Percentiles rank a stretch among this genome's conserved stretches.
These are phyloP conservation scores for Uria aalge DNA, from an alignment of 2,113 vertebrate genomes.

Conservation along the genomic window DNA sequence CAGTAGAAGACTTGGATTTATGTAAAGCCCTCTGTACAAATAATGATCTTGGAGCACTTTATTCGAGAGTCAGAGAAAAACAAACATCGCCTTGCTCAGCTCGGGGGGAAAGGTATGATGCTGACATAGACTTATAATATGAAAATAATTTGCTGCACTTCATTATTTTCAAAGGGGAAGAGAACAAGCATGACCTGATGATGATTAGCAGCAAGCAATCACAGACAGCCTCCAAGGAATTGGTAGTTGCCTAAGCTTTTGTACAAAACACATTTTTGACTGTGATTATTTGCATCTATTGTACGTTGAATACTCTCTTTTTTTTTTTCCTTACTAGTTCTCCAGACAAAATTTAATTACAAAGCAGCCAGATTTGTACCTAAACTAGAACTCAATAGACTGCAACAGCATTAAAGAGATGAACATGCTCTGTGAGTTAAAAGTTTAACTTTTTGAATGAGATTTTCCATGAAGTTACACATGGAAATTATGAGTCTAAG, in stretches of 20 bases:
- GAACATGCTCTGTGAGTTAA: not conserved
- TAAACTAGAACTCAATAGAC: conserved; percentile 44
- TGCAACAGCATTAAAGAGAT: not conserved
- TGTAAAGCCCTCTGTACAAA: not conserved
- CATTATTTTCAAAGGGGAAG: conserved; percentile 22
- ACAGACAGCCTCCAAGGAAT: not conserved
- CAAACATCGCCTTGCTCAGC: not conserved
- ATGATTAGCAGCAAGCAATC: conserved; percentile 39
- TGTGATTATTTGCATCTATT: conserved; percentile 48
- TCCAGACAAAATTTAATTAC: conserved; percentile 54
- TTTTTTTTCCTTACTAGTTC: not conserved
- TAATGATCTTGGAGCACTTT: not conserved
- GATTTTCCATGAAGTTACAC: not conserved
- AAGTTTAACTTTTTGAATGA: not conserved
- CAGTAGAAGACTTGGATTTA: not conserved
- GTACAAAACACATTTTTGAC: conserved; percentile 33
- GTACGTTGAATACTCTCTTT: not conserved
- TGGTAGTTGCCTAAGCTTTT: conserved; percentile 30
- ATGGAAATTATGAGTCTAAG: not conserved
- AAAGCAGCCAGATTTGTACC: conserved; percentile 19
- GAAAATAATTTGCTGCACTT: not conserved
- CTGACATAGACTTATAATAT: not conserved
- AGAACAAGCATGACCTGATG: conserved; percentile 16
- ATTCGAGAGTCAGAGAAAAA: not conserved
- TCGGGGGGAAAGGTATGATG: not conserved